Evolutionary conservation across 2,113 vertebrate species (phyloP).

Genomic region (Microtus montanus): DNA sequence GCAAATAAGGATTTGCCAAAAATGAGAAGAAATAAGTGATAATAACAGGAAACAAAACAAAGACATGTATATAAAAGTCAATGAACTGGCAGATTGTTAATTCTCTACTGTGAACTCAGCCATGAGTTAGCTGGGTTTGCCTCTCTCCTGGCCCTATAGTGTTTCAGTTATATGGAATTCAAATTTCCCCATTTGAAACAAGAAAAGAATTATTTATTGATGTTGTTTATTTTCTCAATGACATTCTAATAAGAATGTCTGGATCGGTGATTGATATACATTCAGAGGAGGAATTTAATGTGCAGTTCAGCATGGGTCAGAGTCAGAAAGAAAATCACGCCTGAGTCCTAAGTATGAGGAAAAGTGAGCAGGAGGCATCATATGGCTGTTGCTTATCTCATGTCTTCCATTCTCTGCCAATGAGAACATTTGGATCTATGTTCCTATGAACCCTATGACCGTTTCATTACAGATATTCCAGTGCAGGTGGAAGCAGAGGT

Average conservation of each 20-base stretch:
- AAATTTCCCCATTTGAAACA: background rate
- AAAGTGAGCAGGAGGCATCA: background rate
- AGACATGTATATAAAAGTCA: background rate
- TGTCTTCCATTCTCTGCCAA: background rate
- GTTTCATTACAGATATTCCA: background rate
- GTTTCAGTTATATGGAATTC: background rate
- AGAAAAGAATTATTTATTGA: background rate
- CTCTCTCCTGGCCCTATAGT: background rate
- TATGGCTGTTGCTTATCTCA: background rate
- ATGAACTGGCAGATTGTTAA: background rate
- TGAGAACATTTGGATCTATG: background rate
- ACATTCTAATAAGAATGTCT: background rate
- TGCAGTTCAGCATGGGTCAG: background rate
- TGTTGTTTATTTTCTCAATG: background rate
- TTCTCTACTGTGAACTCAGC: background rate
- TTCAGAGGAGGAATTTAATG: background rate
- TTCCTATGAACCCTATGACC: background rate
- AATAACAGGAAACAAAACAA: background rate
- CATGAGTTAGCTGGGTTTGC: background rate
- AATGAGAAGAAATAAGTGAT: background rate
- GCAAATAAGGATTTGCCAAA: background rate
- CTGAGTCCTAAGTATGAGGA: background rate
- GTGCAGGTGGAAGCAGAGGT: background rate
- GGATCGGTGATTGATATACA: background rate
- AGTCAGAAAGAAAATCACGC: background rate